A percentile compares a stretch with the other conserved stretches of the same genome.
These are phyloP conservation scores for Sebastes alutus DNA, from an alignment of 2,797 vertebrate species.

Conservation along the genomic window DNA sequence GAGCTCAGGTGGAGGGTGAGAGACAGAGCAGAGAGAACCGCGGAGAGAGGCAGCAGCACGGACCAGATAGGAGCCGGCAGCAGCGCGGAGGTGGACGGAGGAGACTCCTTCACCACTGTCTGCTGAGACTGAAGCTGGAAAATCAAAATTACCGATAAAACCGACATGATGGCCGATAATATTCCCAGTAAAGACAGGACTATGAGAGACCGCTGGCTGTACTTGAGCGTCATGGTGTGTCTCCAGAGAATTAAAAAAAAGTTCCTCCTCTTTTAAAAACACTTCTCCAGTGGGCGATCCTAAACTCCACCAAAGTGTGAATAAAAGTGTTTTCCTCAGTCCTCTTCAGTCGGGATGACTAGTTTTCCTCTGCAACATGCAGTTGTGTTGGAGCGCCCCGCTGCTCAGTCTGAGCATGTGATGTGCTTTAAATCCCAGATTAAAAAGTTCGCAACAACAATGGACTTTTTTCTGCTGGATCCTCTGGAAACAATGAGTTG, in stretches of 20 bases:
- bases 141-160: constrained; percentile 88
- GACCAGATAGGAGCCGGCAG: constrained; percentile 75
- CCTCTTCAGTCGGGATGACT: not conserved
- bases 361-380: constrained; percentile 26
- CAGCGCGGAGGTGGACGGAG: constrained; percentile 32
- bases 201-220: constrained; percentile 84
- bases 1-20: constrained; percentile 88
- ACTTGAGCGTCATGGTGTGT: constrained; percentile 78
- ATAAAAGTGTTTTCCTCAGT: not conserved
- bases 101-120: constrained; percentile 63
- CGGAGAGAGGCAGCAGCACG: constrained; percentile 83
- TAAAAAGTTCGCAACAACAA: constrained; percentile 81
- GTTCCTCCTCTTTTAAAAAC: not conserved
- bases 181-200: constrained; percentile 83
- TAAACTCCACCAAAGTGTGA: constrained; percentile 6
- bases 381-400: constrained; percentile 21
- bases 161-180: constrained; percentile 87
- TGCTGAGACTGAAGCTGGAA: constrained; percentile 88
- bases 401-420: constrained; percentile 77
- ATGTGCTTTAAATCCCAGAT: constrained; percentile 79
- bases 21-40: constrained; percentile 87
- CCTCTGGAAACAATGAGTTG: constrained; percentile 58
- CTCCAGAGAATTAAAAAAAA: not conserved
- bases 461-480: constrained; percentile 76
- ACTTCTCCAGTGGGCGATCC: not conserved